phyloP scores from a whole-genome alignment of 2,113 vertebrate species.

The Zeus faber region DNA sequence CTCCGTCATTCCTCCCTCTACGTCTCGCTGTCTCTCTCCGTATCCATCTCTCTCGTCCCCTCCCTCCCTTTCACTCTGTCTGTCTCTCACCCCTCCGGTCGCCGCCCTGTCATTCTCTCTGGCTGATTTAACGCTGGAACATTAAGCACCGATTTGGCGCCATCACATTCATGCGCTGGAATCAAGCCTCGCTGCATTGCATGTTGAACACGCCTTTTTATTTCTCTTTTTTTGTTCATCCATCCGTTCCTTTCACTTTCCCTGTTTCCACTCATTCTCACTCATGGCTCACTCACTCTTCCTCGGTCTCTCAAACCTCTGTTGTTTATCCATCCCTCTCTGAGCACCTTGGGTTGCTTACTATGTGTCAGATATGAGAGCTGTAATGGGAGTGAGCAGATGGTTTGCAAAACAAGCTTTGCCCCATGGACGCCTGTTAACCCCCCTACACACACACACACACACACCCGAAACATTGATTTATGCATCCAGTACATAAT shows the following conservation, averaged over 20 bases:
- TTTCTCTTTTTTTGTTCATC: too few species aligned
- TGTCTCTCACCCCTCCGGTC: conserved; percentile 16
- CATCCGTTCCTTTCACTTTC: conserved; percentile 22
- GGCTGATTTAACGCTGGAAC: conserved; percentile 23
- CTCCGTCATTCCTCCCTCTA: too few species aligned
- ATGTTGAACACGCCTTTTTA: conserved; percentile 23
- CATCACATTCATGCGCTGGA: conserved; percentile 1
- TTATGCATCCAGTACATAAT: not conserved
- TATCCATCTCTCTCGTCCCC: not conserved
- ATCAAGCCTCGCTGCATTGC: conserved; percentile 3
- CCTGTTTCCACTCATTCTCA: not conserved
- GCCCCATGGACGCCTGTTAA: not conserved
- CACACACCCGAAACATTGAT: not conserved
- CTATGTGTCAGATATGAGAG: not conserved
- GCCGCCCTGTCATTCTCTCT: conserved; percentile 18
- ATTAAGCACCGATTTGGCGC: conserved; percentile 1
- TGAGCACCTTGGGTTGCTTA: not conserved
- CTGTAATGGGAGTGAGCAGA: conserved; percentile 3
- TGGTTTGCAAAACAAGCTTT: not conserved
- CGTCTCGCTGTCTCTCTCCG: not conserved
- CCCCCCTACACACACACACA: not conserved
- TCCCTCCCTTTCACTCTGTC: conserved; percentile 13
- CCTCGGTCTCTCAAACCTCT: not conserved
- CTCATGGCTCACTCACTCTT: not conserved
- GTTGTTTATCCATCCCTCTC: not conserved